Base-by-base conservation (phyloP, 2,888 invertebrate genomes). In the Platycnemis pennipes region DNA sequence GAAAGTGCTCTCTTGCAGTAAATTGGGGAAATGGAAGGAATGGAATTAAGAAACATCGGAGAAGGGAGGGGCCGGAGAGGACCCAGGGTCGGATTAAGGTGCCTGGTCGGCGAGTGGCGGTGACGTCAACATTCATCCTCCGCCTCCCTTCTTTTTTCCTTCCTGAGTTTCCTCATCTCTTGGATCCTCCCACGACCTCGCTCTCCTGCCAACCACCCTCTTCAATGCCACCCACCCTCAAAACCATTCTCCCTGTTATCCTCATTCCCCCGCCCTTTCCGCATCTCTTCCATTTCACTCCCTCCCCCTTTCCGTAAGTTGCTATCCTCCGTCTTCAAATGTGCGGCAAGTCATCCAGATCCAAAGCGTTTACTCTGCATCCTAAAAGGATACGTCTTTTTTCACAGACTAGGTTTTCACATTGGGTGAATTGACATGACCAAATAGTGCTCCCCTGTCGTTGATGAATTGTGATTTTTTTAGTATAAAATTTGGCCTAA, bases 121-220 rank as follows among this genome's bases (percentile, higher is more conserved):
- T 56, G 63, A 63, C 91, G 91, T 44, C 69, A 63, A 91, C 91
- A 44, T 63, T 69, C 69, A 42, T 56, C 44, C 56, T 53, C 16
- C 42, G 16, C 16, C 56, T 89, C 56, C 22, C 37, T 53, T 16
- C 16, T 49, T 89, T 89, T 53, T 89, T 19, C 37, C 53, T 53
- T 53, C 77, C 31, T 77, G 3, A 37, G 1, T 19, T 56, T 89
- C 22, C 42, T 53, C 42, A 56, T 89, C 89, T 31, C 88, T 88
- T 8, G n/a, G 63, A 0, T n/a, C 13, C 77, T 77, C 31, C 77
- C 77, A 31, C 77, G 3, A 63, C 26, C 22, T 26, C 63, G 7
- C 16, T 49, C 63, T 63, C 26, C 88, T 86, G 2, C 42, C 1
- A 22, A 5, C 13, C 31, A 37, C 53, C 31, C 49, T 11, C 49